Evolutionary conservation across 2,113 vertebrate species (phyloP).

Genomic region (Passerina amoena): DNA sequence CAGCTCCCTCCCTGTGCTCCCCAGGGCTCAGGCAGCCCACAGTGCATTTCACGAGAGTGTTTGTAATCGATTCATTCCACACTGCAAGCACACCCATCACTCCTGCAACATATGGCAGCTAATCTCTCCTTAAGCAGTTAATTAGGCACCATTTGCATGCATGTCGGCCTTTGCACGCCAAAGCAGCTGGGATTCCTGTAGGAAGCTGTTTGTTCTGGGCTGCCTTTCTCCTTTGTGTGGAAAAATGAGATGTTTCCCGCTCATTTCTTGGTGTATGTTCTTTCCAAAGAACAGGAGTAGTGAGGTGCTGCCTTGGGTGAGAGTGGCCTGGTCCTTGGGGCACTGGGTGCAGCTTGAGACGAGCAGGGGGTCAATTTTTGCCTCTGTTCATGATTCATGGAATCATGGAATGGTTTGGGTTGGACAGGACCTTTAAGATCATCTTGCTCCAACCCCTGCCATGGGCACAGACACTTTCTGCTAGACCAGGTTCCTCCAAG

Average conservation of each 20-base stretch:
- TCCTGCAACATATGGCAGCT: constrained; percentile 58
- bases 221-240: neutral
- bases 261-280: rapidly evolving
- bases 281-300: neutral
- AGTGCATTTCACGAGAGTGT: neutral
- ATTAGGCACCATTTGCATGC: constrained; percentile 64
- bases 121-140: constrained; percentile 64
- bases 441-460: neutral
- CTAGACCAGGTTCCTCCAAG: neutral
- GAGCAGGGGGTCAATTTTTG: neutral
- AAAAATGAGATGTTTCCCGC: neutral
- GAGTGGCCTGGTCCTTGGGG: rapidly evolving
- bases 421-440: neutral
- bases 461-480: neutral
- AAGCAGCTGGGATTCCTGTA: neutral
- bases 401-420: neutral
- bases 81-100: constrained; percentile 38
- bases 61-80: constrained; percentile 27
- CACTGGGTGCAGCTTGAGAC: rapidly evolving
- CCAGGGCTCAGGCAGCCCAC: neutral
- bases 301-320: neutral
- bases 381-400: neutral
- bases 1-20: neutral
- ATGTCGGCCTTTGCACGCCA: neutral
- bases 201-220: constrained; percentile 24